Percentiles rank a stretch among this genome's conserved stretches.
Conservation (phyloP, 2,113 vertebrate genomes). For the Sylvietta virens region DNA sequence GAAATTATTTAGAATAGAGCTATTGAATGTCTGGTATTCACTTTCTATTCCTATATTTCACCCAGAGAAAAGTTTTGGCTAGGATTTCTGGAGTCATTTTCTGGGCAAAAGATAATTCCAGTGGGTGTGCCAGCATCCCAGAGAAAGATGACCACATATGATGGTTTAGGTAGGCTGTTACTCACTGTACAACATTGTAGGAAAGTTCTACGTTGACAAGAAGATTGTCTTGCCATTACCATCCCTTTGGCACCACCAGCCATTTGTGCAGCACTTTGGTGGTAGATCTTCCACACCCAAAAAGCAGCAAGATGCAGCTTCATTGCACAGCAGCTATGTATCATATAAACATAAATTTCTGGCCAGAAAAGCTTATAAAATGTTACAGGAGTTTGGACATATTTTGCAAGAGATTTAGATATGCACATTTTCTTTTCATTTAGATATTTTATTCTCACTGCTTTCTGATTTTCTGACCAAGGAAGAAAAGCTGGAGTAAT, state of each 20-base stretch:
- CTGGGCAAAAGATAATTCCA: not conserved
- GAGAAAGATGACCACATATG: not conserved
- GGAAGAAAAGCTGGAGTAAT: not conserved
- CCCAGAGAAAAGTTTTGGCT: not conserved
- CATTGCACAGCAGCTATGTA: not conserved
- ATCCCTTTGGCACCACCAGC: not conserved
- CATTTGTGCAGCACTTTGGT: not conserved
- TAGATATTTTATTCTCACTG: not conserved
- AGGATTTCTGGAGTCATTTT: not conserved
- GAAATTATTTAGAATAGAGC: not conserved
- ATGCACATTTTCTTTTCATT: not conserved
- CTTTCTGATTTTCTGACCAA: not conserved
- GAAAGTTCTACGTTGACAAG: not conserved
- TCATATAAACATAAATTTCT: not conserved
- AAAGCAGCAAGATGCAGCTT: not conserved
- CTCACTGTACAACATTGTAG: not conserved
- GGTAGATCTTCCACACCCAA: not conserved
- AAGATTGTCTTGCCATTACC: not conserved
- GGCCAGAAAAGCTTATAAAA: not conserved
- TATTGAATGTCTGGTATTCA: not conserved
- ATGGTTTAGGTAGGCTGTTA: not conserved
- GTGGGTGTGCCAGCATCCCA: not conserved
- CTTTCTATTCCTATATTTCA: not conserved
- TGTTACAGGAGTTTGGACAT: not conserved
- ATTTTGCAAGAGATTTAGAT: not conserved